Evolutionary conservation across 2,888 invertebrate species (phyloP).

Genomic region (Mactromeris polynyma): DNA sequence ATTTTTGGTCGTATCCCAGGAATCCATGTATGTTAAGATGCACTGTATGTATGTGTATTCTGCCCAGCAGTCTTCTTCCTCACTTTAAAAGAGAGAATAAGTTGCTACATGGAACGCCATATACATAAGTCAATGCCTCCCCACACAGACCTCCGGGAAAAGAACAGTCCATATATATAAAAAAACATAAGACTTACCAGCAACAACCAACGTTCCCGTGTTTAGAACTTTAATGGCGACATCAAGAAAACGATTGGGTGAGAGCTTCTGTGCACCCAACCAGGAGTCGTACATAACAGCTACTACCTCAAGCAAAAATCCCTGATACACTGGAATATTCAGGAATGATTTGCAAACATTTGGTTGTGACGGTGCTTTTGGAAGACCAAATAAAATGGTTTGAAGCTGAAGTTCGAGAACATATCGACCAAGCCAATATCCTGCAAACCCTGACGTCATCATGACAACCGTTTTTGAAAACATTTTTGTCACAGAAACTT

Average conservation of each 20-base stretch:
- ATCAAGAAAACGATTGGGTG: not conserved
- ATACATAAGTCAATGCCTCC: not conserved
- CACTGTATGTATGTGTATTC: not conserved
- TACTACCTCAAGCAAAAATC: slow-evolving; percentile 18
- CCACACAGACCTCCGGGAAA: no score
- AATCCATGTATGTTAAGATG: not conserved
- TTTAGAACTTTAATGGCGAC: slow-evolving; percentile 19
- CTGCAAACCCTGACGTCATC: slow-evolving; percentile 23
- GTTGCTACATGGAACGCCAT: not conserved
- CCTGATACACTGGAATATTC: slow-evolving; percentile 22
- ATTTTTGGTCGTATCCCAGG: not conserved
- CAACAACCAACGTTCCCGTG: slow-evolving; percentile 23
- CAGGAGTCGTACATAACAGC: slow-evolving; percentile 25
- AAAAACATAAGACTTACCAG: slow-evolving; percentile 13
- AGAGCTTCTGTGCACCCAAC: slow-evolving; percentile 21
- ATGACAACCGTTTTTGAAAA: not conserved
- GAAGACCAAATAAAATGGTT: slow-evolving; percentile 9
- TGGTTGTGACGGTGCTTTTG: not conserved
- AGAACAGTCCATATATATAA: no score
- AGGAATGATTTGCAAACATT: not conserved
- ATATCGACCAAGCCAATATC: slow-evolving; percentile 16
- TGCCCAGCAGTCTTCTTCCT: not conserved
- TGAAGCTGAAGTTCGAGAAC: slow-evolving; percentile 4
- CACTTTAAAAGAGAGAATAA: not conserved
- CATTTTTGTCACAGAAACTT: not conserved